Evolutionary conservation across 2,113 vertebrate genomes (phyloP).

Genomic region (Coturnix japonica): DNA sequence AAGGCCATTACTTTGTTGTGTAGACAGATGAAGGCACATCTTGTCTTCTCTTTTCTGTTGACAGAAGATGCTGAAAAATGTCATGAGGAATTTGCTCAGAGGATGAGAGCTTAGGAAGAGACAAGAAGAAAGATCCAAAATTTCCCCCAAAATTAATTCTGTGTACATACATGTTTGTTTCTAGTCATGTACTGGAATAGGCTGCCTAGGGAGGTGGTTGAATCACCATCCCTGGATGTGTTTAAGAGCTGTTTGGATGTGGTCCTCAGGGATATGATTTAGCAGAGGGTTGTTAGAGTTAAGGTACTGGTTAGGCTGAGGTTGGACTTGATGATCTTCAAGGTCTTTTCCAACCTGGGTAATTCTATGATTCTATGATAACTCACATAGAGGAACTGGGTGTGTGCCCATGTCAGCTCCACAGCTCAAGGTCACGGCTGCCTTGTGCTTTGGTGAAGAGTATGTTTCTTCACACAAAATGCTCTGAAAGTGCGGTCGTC

Average conservation of each 20-base stretch:
- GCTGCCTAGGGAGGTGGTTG: no score
- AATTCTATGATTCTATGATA: no score
- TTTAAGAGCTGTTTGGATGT: no score
- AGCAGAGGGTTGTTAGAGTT: no score
- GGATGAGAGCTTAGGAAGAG: neutral
- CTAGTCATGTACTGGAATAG: no score
- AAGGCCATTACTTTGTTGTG: constrained; percentile 6
- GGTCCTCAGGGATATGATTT: no score
- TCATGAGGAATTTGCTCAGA: neutral
- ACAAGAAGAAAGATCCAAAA: neutral
- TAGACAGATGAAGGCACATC: neutral
- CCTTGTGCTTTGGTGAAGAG: neutral
- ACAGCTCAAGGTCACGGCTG: neutral
- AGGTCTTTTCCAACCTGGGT: no score
- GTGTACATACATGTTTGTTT: neutral
- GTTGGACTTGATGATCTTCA: no score
- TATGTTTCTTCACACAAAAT: neutral
- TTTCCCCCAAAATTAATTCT: neutral
- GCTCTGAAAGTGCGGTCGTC: neutral
- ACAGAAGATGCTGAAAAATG: neutral
- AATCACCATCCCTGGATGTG: no score
- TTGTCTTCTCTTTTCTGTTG: neutral
- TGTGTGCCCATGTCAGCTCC: neutral
- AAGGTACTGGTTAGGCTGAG: no score
- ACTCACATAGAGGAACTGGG: neutral